Evolutionary conservation across 2,797 vertebrate genomes (phyloP), one percentile per base, ranked within the genome.

Genomic region (Alcedo quadribrachys): DNA sequence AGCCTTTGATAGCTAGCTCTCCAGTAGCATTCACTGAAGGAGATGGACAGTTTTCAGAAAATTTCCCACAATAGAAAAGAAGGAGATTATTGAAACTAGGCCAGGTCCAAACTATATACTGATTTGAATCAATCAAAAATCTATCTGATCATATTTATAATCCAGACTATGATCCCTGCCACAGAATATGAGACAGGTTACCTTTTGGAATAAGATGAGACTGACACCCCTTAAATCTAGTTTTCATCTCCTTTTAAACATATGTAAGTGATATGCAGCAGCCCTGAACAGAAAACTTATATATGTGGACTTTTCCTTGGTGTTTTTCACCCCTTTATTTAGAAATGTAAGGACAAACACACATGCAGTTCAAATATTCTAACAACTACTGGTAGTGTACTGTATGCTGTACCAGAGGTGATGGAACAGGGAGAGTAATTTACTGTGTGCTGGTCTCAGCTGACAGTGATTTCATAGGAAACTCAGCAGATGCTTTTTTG

Each of bases 401-500:
- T n/a, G 69, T 85, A 69, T 18, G 58, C 71, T 83, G 33, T 40
- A 63, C 73, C 79, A 89, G 58, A 96, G 75, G 87, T 89, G 79
- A 77, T 55, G 76, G 90, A 96, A 96, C 4, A 7, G 88, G 89
- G 30, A 68, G 65, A 69, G 70, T 95, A 95, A 97, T 97, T 96
- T 96, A 94, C 93, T 95, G 76, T 83, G 68, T 25, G 3, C 55
- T 50, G 40, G 93, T 92, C 95, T 94, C 94, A 95, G 93, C 93
- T 96, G 95, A 83, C 87, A 95, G 70, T 87, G 94, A 92, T 80
- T 89, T 46, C 76, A 79, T 90, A 67, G 77, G 82, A 80, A 96
- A 94, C 78, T 92, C 63, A 88, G 94, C 96, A 97, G 97, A 94
- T 96, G 94, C 85, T 96, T 95, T 95, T 82, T 89, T 85, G 90